Base-by-base conservation (phyloP, 2,888 invertebrate genomes). In the Cryptus viduatorius region DNA sequence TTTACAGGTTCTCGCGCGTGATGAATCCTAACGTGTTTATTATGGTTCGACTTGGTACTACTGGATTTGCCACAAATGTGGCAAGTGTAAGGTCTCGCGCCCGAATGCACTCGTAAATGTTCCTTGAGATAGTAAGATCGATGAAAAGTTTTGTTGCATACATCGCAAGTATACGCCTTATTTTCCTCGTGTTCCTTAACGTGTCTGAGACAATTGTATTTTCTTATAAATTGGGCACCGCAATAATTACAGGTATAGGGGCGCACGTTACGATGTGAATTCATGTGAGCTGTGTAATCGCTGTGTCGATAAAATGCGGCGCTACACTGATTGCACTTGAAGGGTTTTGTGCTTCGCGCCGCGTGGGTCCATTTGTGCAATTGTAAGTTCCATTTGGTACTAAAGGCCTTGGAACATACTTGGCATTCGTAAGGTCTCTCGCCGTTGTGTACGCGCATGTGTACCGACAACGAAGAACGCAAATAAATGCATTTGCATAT, bases 211-310 rank as follows among this genome's bases (percentile, higher is more conserved):
- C 98, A 98, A 94, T 98, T 98, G 93, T 97, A 97, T 93, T 98
- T 98, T 83, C 98, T 95, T 84, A 97, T 97, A 94, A 98, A 98
- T 94, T 97, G 97, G 84, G 97, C 97, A 59, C 98, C 98, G 94
- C 98, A 98, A 93, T 97, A 96, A 93, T 98, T 98, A 94, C 98
- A 98, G 0, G 98, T 98, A 94, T 96, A 98, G 1, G 97, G 98
- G 73, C 97, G 95, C 61, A 97, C 96, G 83, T 97, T 96, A 87
- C 96, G 96, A 94, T 98, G 98, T 48, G 98, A 96, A 94, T 98
- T 97, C 96, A 97, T 96, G 94, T 98, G 98, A 12, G 97, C 96
- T 53, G 96, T 95, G 93, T 96, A 97, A 92, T 98, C 98, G 46
- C 96, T 95, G 90, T 97, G 96, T 8, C 98, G 95, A 80, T 98